A percentile compares a stretch with the other conserved stretches of the same genome.
phyloP scores from a whole-genome alignment of 2,888 invertebrate genomes.

The Lasioglossum calceatum region DNA sequence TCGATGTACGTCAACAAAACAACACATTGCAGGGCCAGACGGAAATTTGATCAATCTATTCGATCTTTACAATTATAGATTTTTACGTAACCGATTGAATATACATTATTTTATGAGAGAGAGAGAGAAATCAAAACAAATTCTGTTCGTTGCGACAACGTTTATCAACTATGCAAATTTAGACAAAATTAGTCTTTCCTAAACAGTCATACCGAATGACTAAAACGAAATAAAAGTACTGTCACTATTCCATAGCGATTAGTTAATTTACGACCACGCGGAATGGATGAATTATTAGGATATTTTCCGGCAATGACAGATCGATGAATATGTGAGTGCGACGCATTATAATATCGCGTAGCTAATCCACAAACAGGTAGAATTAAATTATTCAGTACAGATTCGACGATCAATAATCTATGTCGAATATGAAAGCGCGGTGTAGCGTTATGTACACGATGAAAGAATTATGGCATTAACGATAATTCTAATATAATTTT shows the following conservation, averaged over 20 bases:
- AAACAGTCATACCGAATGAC: background rate
- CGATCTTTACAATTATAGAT: no score
- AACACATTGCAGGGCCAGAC: no score
- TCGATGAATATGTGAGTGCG: background rate
- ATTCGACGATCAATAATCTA: background rate
- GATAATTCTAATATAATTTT: constrained; percentile 1
- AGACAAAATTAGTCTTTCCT: background rate
- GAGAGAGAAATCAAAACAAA: background rate
- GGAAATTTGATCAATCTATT: no score
- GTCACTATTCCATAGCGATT: background rate
- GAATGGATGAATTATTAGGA: background rate
- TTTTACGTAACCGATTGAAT: no score
- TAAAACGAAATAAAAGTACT: background rate
- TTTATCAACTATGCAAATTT: background rate
- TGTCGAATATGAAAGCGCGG: background rate
- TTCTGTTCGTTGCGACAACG: background rate
- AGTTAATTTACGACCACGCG: background rate
- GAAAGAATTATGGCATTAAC: background rate
- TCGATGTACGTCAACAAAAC: background rate
- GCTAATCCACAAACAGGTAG: background rate
- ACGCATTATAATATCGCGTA: background rate
- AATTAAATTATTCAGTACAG: background rate
- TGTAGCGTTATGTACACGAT: background rate
- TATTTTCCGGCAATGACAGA: background rate
- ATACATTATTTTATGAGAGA: background rate